Percentiles rank a stretch among this genome's conserved stretches.
phyloP scores from a whole-genome alignment of 2,888 invertebrate genomes.

The Calameuta filiformis region DNA sequence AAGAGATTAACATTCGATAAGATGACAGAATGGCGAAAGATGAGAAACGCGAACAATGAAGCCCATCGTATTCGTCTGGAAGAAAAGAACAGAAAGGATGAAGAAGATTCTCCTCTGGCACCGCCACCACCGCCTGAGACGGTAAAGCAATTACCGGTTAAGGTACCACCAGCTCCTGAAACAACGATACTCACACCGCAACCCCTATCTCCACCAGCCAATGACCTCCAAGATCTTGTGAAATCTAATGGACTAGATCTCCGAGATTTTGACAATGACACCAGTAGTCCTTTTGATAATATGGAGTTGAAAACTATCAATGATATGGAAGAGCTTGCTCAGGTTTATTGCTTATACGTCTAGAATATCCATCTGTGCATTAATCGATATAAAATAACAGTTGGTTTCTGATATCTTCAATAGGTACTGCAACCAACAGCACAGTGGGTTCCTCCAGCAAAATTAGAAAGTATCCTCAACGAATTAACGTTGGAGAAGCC shows the following conservation, averaged over 20 bases:
- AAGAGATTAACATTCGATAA: constrained; percentile 25
- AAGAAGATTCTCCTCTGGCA: constrained; percentile 67
- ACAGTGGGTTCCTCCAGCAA: constrained; percentile 52
- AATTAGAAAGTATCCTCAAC: constrained; percentile 50
- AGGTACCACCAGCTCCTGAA: constrained; percentile 62
- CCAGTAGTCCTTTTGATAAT: constrained; percentile 93
- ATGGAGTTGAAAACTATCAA: constrained; percentile 92
- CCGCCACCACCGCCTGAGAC: constrained; percentile 70
- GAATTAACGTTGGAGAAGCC: constrained; percentile 44
- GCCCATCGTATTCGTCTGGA: constrained; percentile 73
- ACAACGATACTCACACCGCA: constrained; percentile 65
- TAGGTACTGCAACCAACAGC: constrained; percentile 58
- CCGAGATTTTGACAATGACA: constrained; percentile 91
- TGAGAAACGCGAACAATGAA: constrained; percentile 73
- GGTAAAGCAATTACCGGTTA: constrained; percentile 42
- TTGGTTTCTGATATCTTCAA: not conserved
- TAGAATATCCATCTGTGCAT: constrained; percentile 26
- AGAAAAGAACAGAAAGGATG: constrained; percentile 71
- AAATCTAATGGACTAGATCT: constrained; percentile 61
- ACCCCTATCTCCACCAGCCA: constrained; percentile 51
- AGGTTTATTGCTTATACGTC: constrained; percentile 68
- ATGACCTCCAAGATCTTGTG: constrained; percentile 49
- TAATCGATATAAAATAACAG: not conserved
- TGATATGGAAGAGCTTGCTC: constrained; percentile 90
- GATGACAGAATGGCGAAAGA: constrained; percentile 77